A percentile compares a stretch with the other conserved stretches of the same genome.
Evolutionary conservation across 2,888 invertebrate species (phyloP).

Genomic region (Toxonevra muliebris): DNA sequence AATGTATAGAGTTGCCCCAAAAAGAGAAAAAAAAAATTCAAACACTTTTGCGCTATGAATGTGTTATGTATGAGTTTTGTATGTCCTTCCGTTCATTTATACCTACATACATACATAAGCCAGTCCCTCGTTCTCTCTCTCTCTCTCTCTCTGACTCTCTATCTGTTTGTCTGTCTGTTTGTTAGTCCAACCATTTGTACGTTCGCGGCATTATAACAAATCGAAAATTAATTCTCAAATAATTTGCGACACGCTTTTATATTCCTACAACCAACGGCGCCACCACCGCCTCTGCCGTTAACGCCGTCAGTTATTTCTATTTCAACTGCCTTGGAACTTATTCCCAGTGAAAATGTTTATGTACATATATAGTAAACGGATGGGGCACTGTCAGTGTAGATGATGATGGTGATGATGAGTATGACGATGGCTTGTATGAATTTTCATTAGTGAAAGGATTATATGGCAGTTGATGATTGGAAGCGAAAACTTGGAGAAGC

Average conservation of each 20-base stretch:
- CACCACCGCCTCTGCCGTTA: neutral
- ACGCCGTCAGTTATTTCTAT: too few relatives aligned
- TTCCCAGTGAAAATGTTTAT: too few relatives aligned
- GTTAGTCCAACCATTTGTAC: neutral
- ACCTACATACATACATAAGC: neutral
- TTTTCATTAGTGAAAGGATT: too few relatives aligned
- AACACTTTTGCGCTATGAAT: neutral
- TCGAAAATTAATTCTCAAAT: slow-evolving; percentile 57
- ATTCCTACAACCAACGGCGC: neutral
- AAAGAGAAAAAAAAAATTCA: neutral
- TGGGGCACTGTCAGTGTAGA: too few relatives aligned
- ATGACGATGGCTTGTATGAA: too few relatives aligned
- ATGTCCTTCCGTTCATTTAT: neutral
- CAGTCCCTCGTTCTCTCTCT: neutral
- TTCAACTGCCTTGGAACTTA: too few relatives aligned
- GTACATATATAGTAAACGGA: too few relatives aligned
- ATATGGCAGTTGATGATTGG: too few relatives aligned
- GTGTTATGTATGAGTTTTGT: neutral
- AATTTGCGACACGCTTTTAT: slow-evolving; percentile 45
- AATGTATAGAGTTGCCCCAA: neutral
- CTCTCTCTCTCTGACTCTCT: neutral
- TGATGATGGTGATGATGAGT: too few relatives aligned
- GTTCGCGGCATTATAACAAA: slow-evolving; percentile 39
- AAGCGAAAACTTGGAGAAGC: too few relatives aligned
- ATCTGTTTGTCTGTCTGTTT: neutral